These are phyloP conservation scores for Bovichtus variegatus DNA, from an alignment of 2,797 vertebrate genomes.

Conservation along the genomic window DNA sequence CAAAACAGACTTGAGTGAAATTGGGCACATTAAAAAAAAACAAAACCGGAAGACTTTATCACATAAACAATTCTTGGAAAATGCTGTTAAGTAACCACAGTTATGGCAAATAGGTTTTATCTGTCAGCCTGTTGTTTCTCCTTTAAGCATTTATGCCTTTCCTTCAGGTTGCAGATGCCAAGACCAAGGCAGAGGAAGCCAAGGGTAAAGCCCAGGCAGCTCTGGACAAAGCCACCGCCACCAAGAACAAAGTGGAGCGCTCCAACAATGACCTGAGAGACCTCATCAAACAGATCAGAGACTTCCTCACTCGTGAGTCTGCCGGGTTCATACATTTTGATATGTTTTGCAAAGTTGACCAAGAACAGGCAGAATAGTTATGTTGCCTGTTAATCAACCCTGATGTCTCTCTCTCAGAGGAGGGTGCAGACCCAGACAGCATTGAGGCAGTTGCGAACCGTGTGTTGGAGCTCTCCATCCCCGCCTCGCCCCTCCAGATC, in stretches of 20 bases:
- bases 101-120: neutral
- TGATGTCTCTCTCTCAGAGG: constrained; percentile 85
- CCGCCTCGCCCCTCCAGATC: constrained; percentile 93
- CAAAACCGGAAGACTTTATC: neutral
- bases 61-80: neutral
- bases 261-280: constrained; percentile 95
- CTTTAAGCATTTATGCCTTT: neutral
- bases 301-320: constrained; percentile 95
- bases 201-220: constrained; percentile 90
- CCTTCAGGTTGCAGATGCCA: constrained; percentile 91
- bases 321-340: neutral
- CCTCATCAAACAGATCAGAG: constrained; percentile 94
- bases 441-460: constrained; percentile 93
- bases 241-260: constrained; percentile 91
- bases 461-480: constrained; percentile 96
- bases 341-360: neutral
- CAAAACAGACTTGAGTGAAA: neutral
- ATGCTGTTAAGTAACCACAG: neutral
- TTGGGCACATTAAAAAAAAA: neutral
- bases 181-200: constrained; percentile 91
- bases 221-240: constrained; percentile 92
- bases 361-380: neutral
- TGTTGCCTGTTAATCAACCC: neutral
- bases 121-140: neutral
- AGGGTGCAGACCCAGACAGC: constrained; percentile 96